Percentiles rank a stretch among this genome's conserved stretches.
phyloP scores from a whole-genome alignment of 2,888 invertebrate genomes.

The Apodemia hepburni region DNA sequence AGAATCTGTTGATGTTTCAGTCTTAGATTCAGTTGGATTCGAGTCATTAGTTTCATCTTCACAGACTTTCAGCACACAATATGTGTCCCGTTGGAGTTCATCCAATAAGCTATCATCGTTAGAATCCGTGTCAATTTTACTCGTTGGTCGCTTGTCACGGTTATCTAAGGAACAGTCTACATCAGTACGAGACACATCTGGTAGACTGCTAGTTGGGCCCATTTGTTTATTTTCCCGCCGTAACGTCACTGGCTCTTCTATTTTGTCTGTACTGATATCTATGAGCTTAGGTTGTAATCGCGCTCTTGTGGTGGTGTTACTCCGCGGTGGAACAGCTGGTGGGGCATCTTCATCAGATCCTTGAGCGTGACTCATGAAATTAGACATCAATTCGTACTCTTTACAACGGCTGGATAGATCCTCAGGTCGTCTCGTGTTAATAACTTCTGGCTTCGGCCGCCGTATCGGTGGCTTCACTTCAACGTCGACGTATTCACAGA shows the following conservation, averaged over 20 bases:
- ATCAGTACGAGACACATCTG: conserved; percentile 29
- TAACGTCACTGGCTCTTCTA: conserved; percentile 80
- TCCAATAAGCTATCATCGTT: conserved; percentile 69
- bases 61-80: conserved; percentile 64
- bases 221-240: conserved; percentile 61
- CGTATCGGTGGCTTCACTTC: conserved; percentile 45
- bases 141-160: conserved; percentile 31
- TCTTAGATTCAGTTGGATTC: conserved; percentile 32
- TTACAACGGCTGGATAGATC: conserved; percentile 42
- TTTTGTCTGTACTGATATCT: conserved; percentile 81
- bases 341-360: conserved; percentile 44
- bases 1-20: conserved; percentile 33
- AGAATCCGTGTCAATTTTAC: conserved; percentile 44
- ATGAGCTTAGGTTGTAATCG: conserved; percentile 38
- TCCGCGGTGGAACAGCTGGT: conserved; percentile 57
- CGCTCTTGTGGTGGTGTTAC: conserved; percentile 37
- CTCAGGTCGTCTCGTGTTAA: conserved; percentile 36
- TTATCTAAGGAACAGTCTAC: conserved; percentile 27
- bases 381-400: conserved; percentile 71
- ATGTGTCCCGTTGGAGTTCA: conserved; percentile 62
- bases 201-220: conserved; percentile 51
- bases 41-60: conserved; percentile 51
- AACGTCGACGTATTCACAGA: conserved; percentile 53
- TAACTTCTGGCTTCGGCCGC: conserved; percentile 39
- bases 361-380: conserved; percentile 57